These are phyloP conservation scores for Hedya salicella DNA, from an alignment of 2,888 invertebrate species.

Conservation along the genomic window DNA sequence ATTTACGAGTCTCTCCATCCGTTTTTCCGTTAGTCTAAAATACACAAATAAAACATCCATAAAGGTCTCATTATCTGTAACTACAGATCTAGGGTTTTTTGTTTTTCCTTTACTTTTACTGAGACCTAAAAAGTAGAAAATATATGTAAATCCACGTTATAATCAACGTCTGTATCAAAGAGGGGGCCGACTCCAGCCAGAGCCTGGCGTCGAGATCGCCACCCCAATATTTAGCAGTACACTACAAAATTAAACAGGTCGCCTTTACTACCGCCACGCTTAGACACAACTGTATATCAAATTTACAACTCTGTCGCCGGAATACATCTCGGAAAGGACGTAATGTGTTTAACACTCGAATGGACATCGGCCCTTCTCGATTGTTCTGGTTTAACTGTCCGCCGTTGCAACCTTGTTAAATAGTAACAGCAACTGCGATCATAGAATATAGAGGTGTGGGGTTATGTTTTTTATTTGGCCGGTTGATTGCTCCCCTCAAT, in stretches of 20 bases:
- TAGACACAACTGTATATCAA: constrained; percentile 66
- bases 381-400: constrained; percentile 50
- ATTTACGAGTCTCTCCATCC: constrained; percentile 7
- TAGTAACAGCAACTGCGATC: constrained; percentile 53
- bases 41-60: background rate
- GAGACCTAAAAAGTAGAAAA: constrained; percentile 42
- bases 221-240: constrained; percentile 73
- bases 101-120: too few relatives aligned
- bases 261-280: constrained; percentile 52
- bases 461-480: constrained; percentile 55
- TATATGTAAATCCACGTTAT: constrained; percentile 67
- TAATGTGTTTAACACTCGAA: background rate
- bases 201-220: constrained; percentile 63
- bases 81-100: background rate
- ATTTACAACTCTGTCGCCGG: constrained; percentile 60
- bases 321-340: background rate
- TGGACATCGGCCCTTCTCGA: constrained; percentile 1
- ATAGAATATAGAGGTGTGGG: constrained; percentile 48
- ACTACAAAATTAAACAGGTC: constrained; percentile 70
- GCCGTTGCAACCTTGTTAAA: constrained; percentile 55
- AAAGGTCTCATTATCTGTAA: too few relatives aligned
- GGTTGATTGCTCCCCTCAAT: constrained; percentile 59
- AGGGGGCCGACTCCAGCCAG: constrained; percentile 60
- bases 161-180: constrained; percentile 60
- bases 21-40: background rate